Evolutionary conservation across 2,797 vertebrate species (phyloP).

Genomic region (Hemibagrus guttatus): DNA sequence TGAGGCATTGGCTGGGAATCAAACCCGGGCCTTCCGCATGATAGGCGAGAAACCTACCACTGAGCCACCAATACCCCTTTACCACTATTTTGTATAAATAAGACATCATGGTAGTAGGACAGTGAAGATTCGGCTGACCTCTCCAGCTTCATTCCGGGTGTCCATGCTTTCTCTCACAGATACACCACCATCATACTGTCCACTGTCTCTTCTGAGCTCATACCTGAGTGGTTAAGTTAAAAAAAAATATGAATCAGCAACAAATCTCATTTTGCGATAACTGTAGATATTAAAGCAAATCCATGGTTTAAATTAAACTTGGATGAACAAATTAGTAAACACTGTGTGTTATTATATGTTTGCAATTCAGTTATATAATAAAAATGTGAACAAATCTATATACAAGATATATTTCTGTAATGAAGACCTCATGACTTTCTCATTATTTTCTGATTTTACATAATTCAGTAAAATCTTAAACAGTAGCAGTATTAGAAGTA

Average conservation of each 20-base stretch:
- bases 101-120: not conserved
- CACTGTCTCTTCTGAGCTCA: slow-evolving; percentile 54
- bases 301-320: not conserved
- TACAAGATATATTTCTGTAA: not conserved
- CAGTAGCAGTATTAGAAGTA: not conserved
- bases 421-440: not conserved
- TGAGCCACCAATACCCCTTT: no score
- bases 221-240: slow-evolving; percentile 51
- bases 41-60: no score
- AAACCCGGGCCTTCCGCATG: no score
- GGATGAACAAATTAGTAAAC: not conserved
- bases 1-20: no score
- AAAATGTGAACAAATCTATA: not conserved
- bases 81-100: not conserved
- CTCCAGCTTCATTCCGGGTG: slow-evolving; percentile 50
- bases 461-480: not conserved
- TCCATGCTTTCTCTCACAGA: slow-evolving; percentile 56
- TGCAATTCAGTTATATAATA: not conserved
- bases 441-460: not conserved
- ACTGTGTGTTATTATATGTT: not conserved
- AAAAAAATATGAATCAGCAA: not conserved
- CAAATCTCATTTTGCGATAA: not conserved
- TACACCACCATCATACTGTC: slow-evolving; percentile 54
- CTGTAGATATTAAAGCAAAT: not conserved
- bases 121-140: slow-evolving; percentile 41